Conservation (phyloP, 92 coral and sea anemone species). For the Epizoanthus scotinus region DNA sequence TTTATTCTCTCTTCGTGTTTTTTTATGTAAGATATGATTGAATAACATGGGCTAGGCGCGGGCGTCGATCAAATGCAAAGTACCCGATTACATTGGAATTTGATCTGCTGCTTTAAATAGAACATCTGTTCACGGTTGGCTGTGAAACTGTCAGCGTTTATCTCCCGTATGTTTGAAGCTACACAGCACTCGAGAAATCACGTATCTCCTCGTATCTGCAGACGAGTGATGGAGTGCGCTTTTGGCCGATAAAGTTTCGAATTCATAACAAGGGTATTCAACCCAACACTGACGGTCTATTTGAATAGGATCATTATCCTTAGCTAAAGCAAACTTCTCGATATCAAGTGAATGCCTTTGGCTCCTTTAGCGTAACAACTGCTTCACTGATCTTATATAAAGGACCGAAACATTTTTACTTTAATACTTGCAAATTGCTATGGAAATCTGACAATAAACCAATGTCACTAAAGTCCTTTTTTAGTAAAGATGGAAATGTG, state of each 20-base stretch:
- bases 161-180: not conserved
- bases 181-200: not conserved
- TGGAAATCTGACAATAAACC: not conserved
- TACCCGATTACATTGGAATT: conserved; percentile 16
- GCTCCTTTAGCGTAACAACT: not conserved
- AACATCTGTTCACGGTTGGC: conserved; percentile 25
- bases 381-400: too few species aligned
- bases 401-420: too few species aligned
- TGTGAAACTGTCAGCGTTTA: conserved; percentile 10
- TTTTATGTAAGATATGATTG: too few species aligned
- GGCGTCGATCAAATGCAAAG: conserved; percentile 19
- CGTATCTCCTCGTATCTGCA: not conserved
- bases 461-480: not conserved
- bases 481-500: not conserved
- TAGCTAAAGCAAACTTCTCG: not conserved
- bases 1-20: too few species aligned
- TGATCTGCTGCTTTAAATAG: conserved; percentile 4
- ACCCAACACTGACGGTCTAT: conserved; percentile 1
- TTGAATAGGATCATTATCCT: not conserved
- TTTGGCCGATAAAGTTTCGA: not conserved
- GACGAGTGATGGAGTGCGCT: not conserved
- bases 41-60: not conserved
- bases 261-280: conserved; percentile 1
- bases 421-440: not conserved
- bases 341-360: not conserved